Evolutionary conservation across 1,140 invertebrate species (phyloP).

Genomic region (Yoshiicerus persimilis): DNA sequence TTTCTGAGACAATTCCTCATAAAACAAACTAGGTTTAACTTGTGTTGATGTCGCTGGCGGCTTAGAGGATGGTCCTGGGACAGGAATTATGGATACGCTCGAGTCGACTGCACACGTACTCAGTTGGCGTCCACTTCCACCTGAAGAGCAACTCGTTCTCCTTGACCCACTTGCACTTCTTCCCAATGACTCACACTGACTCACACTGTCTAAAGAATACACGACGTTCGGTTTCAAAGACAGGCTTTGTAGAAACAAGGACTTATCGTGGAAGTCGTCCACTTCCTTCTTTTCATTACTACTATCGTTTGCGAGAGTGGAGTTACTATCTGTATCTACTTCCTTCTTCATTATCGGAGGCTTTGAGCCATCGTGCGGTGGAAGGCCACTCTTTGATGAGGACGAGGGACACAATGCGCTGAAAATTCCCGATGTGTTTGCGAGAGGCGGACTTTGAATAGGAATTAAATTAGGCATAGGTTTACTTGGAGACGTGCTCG

Average conservation of each 20-base stretch:
- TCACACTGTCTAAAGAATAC: conserved; percentile 10
- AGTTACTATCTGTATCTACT: not conserved
- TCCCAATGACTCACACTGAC: not conserved
- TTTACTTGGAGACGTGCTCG: conserved; percentile 47
- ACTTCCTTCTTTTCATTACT: not conserved
- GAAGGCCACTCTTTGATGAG: not conserved
- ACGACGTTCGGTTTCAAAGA: conserved; percentile 50
- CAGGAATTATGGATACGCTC: not conserved
- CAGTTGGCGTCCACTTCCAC: not conserved
- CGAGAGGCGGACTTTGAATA: not conserved
- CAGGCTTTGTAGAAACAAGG: conserved; percentile 54
- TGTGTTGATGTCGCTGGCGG: not conserved
- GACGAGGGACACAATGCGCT: not conserved
- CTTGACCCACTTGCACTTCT: conserved; percentile 6
- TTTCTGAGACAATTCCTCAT: conserved; percentile 32
- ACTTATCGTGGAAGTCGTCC: conserved; percentile 49
- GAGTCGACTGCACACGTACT: not conserved
- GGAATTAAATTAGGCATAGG: conserved; percentile 26
- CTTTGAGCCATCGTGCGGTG: not conserved
- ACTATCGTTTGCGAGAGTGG: not conserved
- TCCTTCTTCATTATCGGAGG: not conserved
- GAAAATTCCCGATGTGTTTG: not conserved
- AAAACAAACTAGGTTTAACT: not conserved
- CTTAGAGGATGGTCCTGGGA: not conserved
- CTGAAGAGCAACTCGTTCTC: conserved; percentile 8